A percentile compares a stretch with the other conserved stretches of the same genome.
phyloP scores from a whole-genome alignment of 2,797 vertebrate genomes.

The Coilia nasus region DNA sequence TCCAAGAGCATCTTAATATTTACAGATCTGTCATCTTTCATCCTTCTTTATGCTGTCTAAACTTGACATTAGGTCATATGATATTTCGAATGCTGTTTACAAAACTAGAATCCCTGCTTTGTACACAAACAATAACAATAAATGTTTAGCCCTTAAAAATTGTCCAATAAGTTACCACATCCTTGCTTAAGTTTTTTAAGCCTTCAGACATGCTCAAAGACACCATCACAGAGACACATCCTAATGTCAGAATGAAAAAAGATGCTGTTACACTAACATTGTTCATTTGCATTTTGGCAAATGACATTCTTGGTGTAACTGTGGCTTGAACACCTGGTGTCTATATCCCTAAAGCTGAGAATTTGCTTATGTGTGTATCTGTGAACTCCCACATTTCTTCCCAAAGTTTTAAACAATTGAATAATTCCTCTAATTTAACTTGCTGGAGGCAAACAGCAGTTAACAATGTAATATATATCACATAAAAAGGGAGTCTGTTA shows the following conservation, averaged over 20 bases:
- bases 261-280: background rate
- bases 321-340: background rate
- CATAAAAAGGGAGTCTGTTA: background rate
- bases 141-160: background rate
- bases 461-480: background rate
- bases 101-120: background rate
- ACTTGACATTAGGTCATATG: background rate
- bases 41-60: background rate
- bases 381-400: background rate
- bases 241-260: background rate
- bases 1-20: too few species aligned
- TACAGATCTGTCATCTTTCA: too few species aligned
- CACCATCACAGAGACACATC: background rate
- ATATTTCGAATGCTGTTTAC: background rate
- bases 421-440: background rate
- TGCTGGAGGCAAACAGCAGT: background rate
- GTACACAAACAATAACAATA: background rate
- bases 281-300: constrained; percentile 9
- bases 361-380: background rate
- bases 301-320: background rate
- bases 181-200: too few species aligned
- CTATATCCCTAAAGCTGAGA: background rate
- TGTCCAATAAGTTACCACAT: too few species aligned
- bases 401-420: background rate
- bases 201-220: too few species aligned